Percentiles rank a stretch among this genome's conserved stretches.
phyloP scores from a whole-genome alignment of 30 jellyfish, hydroid and myxozoan species.

The Aurelia sp. region DNA sequence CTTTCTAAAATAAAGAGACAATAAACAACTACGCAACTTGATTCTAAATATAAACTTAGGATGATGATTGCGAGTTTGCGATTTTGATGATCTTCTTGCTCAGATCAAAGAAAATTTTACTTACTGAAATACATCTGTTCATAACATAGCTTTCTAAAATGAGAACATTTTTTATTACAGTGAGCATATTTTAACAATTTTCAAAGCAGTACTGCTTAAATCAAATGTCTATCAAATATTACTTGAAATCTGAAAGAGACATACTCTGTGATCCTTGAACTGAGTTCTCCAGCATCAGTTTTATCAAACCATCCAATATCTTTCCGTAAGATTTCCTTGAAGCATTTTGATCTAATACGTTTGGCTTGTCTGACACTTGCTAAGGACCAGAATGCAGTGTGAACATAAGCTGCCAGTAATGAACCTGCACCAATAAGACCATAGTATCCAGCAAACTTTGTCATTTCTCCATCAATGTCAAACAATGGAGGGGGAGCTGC shows the following conservation, averaged over 20 bases:
- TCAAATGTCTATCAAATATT: too few relatives aligned
- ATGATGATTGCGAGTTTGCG: too few relatives aligned
- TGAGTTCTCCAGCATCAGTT: conserved; percentile 79
- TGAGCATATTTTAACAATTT: too few relatives aligned
- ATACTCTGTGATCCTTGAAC: conserved; percentile 82
- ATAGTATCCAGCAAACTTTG: conserved; percentile 78
- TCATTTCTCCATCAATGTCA: conserved; percentile 80
- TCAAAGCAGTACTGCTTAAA: too few relatives aligned
- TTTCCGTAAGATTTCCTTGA: conserved; percentile 62
- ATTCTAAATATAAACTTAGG: too few relatives aligned
- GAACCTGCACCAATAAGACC: conserved; percentile 52
- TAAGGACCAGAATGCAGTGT: conserved; percentile 84
- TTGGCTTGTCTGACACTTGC: conserved; percentile 82
- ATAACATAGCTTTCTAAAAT: too few relatives aligned
- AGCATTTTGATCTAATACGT: conserved; percentile 57
- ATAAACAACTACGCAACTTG: too few relatives aligned
- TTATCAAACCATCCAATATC: conserved; percentile 93
- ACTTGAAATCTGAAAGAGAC: conserved; percentile 3
- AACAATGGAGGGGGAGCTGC: background rate
- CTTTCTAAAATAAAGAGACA: too few relatives aligned
- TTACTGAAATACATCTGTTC: too few relatives aligned
- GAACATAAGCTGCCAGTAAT: conserved; percentile 72
- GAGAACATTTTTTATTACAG: too few relatives aligned
- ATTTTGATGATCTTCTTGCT: too few relatives aligned
- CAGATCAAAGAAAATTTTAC: too few relatives aligned